A percentile compares a stretch with the other conserved stretches of the same genome.
These are phyloP conservation scores for Pseudonaja textilis DNA, from an alignment of 2,113 vertebrate genomes.

Conservation along the genomic window DNA sequence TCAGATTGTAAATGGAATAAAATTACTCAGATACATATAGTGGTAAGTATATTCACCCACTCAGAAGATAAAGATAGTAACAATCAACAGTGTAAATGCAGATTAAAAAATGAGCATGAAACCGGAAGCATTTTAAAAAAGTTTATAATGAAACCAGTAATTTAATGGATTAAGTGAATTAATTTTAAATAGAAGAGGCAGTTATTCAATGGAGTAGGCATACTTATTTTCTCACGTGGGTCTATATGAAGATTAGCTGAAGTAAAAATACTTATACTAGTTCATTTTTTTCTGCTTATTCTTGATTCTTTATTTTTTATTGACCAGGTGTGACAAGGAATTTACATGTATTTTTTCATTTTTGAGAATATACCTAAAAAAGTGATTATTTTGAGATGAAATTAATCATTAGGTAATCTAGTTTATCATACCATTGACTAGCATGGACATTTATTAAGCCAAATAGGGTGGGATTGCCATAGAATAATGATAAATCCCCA, in stretches of 20 bases:
- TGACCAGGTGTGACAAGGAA: not conserved
- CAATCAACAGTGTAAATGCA: not conserved
- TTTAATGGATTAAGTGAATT: not conserved
- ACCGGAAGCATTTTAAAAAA: not conserved
- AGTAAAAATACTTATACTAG: not conserved
- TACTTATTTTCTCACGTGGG: not conserved
- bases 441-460: not conserved
- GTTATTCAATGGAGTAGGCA: not conserved
- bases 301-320: not conserved
- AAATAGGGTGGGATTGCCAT: not conserved
- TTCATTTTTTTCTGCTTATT: not conserved
- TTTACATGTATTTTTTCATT: not conserved
- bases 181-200: not conserved
- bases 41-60: not conserved
- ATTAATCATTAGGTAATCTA: not conserved
- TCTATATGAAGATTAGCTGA: not conserved
- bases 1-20: not conserved
- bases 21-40: not conserved
- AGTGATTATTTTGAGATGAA: not conserved
- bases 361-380: not conserved
- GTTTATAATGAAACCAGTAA: not conserved
- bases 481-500: not conserved
- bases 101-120: not conserved
- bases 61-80: not conserved
- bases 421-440: not conserved